These are phyloP conservation scores for Anthoptus insignis DNA, from an alignment of 2,888 invertebrate genomes.

Conservation along the genomic window DNA sequence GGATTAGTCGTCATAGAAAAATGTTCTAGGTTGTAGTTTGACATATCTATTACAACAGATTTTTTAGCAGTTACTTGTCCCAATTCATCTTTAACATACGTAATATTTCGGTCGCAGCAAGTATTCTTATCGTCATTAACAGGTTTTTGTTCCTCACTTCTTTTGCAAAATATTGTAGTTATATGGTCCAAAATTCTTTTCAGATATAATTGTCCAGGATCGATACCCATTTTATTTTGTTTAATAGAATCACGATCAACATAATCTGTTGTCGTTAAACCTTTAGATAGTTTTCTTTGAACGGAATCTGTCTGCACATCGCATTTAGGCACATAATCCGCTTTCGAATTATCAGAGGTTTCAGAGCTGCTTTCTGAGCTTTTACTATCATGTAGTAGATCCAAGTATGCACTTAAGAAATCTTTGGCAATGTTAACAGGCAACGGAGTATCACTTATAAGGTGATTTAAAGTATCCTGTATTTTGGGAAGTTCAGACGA, in stretches of 20 bases:
- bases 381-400: slow-evolving; percentile 60
- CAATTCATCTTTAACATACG: slow-evolving; percentile 52
- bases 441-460: slow-evolving; percentile 67
- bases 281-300: slow-evolving; percentile 63
- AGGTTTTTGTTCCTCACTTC: not conserved
- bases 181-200: slow-evolving; percentile 70
- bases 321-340: slow-evolving; percentile 50
- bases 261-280: slow-evolving; percentile 57
- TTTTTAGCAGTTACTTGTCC: slow-evolving; percentile 58
- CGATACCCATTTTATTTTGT: slow-evolving; percentile 47
- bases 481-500: slow-evolving; percentile 65
- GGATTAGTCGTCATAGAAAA: slow-evolving; percentile 64
- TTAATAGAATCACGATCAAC: slow-evolving; percentile 34
- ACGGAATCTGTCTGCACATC: slow-evolving; percentile 67
- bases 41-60: slow-evolving; percentile 65
- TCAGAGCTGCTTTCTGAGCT: slow-evolving; percentile 54
- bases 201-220: slow-evolving; percentile 64
- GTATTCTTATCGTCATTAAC: slow-evolving; percentile 42
- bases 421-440: slow-evolving; percentile 68
- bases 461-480: slow-evolving; percentile 68
- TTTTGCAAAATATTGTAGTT: slow-evolving; percentile 63
- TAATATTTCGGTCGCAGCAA: slow-evolving; percentile 30
- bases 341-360: slow-evolving; percentile 56
- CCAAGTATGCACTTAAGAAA: slow-evolving; percentile 68
- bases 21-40: slow-evolving; percentile 67